These are phyloP conservation scores for Ascaphus truei DNA, from an alignment of 2,113 vertebrate species.

Conservation along the genomic window DNA sequence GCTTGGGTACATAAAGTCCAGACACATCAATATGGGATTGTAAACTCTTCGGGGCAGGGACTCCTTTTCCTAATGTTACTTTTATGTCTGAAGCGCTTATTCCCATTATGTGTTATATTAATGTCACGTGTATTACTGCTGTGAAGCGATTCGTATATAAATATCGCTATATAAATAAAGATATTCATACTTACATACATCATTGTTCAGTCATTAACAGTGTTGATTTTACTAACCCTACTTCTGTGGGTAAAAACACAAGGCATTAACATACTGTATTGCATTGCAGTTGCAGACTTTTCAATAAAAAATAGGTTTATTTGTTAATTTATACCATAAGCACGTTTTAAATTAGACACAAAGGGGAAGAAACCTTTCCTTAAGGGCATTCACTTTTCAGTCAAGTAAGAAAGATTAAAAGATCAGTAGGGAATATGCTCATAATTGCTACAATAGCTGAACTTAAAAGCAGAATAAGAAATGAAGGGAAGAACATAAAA, in stretches of 20 bases:
- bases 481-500: conserved; percentile 1
- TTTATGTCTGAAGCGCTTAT: too few species aligned
- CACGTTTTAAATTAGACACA: background rate
- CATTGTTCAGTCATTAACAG: background rate
- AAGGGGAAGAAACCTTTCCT: conserved; percentile 6
- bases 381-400: conserved; percentile 30
- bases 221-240: background rate
- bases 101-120: too few species aligned
- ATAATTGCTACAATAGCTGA: conserved; percentile 33
- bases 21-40: too few species aligned
- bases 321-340: conserved; percentile 8
- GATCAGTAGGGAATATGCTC: conserved; percentile 29
- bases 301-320: background rate
- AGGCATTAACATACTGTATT: background rate
- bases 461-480: conserved; percentile 22
- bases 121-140: too few species aligned
- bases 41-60: too few species aligned
- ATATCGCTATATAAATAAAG: too few species aligned
- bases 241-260: background rate
- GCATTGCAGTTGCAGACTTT: background rate
- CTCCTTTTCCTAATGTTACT: too few species aligned
- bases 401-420: conserved; percentile 30
- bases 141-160: too few species aligned
- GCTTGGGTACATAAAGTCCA: too few species aligned
- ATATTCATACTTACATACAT: too few species aligned